A percentile compares a stretch with the other conserved stretches of the same genome.
These are phyloP conservation scores for Amphimallon solstitiale DNA, from an alignment of 2,888 invertebrate species.

Conservation along the genomic window DNA sequence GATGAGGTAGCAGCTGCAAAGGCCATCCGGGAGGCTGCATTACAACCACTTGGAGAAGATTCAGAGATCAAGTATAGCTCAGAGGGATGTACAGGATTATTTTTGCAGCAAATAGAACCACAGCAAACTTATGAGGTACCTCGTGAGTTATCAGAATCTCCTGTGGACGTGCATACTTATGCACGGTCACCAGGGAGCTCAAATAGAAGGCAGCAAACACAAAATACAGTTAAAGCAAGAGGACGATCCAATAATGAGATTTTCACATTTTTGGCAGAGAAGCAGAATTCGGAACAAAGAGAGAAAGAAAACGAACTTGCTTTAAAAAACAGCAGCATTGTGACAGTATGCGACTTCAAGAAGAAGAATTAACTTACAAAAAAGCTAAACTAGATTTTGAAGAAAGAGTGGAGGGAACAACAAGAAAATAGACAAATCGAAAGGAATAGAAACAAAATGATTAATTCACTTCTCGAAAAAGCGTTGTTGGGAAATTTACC, in stretches of 20 bases:
- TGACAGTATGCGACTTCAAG: slow-evolving; percentile 24
- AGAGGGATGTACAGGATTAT: not conserved
- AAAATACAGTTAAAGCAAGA: slow-evolving; percentile 20
- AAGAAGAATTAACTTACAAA: slow-evolving; percentile 28
- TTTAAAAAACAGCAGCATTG: slow-evolving; percentile 29
- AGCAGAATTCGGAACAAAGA: slow-evolving; percentile 16
- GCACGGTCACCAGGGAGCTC: not conserved
- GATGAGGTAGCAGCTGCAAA: slow-evolving; percentile 15
- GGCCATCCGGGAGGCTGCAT: slow-evolving; percentile 22
- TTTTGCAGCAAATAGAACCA: not conserved
- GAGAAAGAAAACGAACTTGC: slow-evolving; percentile 14
- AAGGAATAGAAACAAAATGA: slow-evolving; percentile 4
- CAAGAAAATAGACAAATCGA: slow-evolving; percentile 4
- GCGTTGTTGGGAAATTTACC: not conserved
- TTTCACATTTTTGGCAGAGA: too few relatives aligned
- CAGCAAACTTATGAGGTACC: not conserved
- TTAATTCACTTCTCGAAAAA: not conserved
- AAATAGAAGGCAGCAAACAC: slow-evolving; percentile 4
- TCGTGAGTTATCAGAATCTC: not conserved
- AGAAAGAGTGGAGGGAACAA: slow-evolving; percentile 5
- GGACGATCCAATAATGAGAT: too few relatives aligned
- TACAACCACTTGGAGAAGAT: slow-evolving; percentile 1
- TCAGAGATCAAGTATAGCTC: not conserved
- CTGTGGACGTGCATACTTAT: not conserved
- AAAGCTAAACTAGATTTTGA: slow-evolving; percentile 34